These are phyloP conservation scores for Styela clava DNA, from an alignment of 23 tunicate species.

Conservation along the genomic window DNA sequence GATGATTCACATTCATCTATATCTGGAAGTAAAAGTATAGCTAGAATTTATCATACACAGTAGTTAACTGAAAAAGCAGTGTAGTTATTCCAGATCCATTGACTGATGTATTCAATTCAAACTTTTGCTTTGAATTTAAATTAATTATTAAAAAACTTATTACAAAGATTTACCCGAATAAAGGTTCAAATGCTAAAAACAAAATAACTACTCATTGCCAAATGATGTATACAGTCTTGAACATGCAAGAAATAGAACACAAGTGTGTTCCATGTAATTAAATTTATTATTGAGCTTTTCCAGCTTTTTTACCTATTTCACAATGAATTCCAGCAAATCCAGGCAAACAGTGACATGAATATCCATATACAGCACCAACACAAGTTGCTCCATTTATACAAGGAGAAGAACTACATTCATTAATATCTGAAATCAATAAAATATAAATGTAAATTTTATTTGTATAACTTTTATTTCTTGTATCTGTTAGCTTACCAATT, in stretches of 20 bases:
- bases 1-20: not conserved
- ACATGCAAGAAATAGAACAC: not conserved
- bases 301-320: not conserved
- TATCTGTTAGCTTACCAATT: not conserved
- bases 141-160: too few relatives aligned
- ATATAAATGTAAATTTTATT: too few relatives aligned
- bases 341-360: not conserved
- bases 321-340: constrained; percentile 7
- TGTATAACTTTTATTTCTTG: too few relatives aligned
- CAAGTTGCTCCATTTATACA: not conserved
- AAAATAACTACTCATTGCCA: not conserved
- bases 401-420: not conserved
- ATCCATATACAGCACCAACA: not conserved
- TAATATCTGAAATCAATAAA: not conserved
- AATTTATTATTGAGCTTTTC: too few relatives aligned
- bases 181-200: too few relatives aligned
- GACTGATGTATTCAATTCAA: too few relatives aligned
- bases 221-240: too few relatives aligned
- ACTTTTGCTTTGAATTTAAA: too few relatives aligned
- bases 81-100: not conserved
- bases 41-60: too few relatives aligned
- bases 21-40: not conserved
- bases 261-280: not conserved
- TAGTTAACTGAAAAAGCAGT: not conserved
- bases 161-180: too few relatives aligned